Conservation (phyloP, 1,140 invertebrate genomes). For the Meloidogyne chitwoodi region DNA sequence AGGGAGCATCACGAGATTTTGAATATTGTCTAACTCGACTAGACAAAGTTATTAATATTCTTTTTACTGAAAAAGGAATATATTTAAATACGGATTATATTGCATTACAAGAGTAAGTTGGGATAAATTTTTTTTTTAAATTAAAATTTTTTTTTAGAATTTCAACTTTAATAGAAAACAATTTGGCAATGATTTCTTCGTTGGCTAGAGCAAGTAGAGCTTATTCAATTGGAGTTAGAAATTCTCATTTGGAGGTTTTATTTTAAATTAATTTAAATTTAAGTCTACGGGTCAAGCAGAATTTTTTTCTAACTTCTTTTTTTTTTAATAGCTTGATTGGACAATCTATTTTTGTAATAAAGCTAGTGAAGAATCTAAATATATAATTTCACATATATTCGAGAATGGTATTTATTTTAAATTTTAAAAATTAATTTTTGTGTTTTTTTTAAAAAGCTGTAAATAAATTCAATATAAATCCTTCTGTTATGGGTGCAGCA, state of each 20-base stretch:
- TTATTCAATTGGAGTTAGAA: slow-evolving; percentile 54
- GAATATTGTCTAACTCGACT: not conserved
- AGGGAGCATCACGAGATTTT: not conserved
- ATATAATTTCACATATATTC: slow-evolving; percentile 23
- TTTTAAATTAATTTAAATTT: not conserved
- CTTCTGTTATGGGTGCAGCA: slow-evolving; percentile 41
- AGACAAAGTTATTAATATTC: slow-evolving; percentile 23
- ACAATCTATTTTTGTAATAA: slow-evolving; percentile 38
- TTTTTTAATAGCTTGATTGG: slow-evolving; percentile 46
- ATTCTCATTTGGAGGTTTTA: slow-evolving; percentile 41
- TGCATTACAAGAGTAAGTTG: slow-evolving; percentile 25
- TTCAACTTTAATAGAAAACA: slow-evolving; percentile 42
- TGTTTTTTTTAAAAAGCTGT: not conserved
- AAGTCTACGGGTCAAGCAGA: too few relatives aligned
- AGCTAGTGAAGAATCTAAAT: slow-evolving; percentile 26
- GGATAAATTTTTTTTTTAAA: not conserved
- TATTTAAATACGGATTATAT: slow-evolving; percentile 47
- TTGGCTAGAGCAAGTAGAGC: slow-evolving; percentile 54
- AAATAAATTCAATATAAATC: slow-evolving; percentile 38
- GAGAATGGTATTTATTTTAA: slow-evolving; percentile 21
- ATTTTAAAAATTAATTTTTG: not conserved
- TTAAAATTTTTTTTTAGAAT: slow-evolving; percentile 20
- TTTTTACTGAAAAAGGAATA: slow-evolving; percentile 41
- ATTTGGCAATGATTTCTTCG: slow-evolving; percentile 44
- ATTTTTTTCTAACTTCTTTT: not conserved